phyloP scores from a whole-genome alignment of 92 coral and sea anemone species.

The Plumapathes pennacea region DNA sequence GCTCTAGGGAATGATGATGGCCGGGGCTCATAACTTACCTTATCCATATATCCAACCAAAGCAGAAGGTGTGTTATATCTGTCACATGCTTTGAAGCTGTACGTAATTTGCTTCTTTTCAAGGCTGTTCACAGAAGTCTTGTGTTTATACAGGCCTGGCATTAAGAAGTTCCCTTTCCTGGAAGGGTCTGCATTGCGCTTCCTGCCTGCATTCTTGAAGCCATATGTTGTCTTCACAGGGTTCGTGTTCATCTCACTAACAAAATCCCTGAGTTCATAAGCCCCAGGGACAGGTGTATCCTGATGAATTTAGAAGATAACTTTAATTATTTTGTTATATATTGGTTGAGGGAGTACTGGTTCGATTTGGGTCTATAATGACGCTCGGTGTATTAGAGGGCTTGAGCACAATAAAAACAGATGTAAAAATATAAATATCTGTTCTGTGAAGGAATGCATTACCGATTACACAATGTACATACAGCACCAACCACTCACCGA shows the following conservation, averaged over 20 bases:
- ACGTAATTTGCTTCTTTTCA: conserved; percentile 64
- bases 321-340: too few relatives aligned
- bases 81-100: conserved; percentile 83
- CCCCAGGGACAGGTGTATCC: conserved; percentile 99
- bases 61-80: conserved; percentile 85
- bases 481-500: too few relatives aligned
- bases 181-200: conserved; percentile 87
- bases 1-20: too few relatives aligned
- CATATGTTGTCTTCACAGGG: conserved; percentile 78
- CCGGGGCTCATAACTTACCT: conserved; percentile 62
- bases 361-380: too few relatives aligned
- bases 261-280: conserved; percentile 82
- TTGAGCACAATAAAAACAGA: too few relatives aligned
- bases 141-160: conserved; percentile 95
- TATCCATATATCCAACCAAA: conserved; percentile 85
- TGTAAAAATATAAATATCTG: too few relatives aligned
- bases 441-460: too few relatives aligned
- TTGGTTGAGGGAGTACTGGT: too few relatives aligned
- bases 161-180: conserved; percentile 65
- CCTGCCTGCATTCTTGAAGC: conserved; percentile 91
- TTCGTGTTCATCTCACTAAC: conserved; percentile 73
- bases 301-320: not conserved
- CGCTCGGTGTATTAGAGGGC: too few relatives aligned
- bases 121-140: conserved; percentile 69
- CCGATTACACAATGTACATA: too few relatives aligned